These are phyloP conservation scores for Abrostola tripartita DNA, from an alignment of 2,888 invertebrate genomes.

Conservation along the genomic window DNA sequence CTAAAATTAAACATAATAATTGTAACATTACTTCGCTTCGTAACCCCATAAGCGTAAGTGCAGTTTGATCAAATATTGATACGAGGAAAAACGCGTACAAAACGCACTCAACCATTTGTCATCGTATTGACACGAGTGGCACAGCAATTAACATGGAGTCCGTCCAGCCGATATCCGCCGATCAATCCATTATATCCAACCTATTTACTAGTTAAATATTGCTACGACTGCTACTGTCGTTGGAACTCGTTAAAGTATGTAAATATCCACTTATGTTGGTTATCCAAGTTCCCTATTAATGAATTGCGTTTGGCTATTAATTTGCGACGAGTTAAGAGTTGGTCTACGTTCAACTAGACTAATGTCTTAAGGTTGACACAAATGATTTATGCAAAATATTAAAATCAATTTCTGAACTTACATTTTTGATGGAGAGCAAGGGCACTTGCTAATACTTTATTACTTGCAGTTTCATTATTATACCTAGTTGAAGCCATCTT, in stretches of 20 bases:
- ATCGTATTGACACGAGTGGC: constrained; percentile 49
- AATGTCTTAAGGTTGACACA: too few species aligned
- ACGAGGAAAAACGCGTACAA: constrained; percentile 25
- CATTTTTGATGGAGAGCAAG: too few species aligned
- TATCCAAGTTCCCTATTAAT: not conserved
- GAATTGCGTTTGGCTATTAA: not conserved
- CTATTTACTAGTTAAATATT: constrained; percentile 32
- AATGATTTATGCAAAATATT: too few species aligned
- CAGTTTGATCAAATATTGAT: constrained; percentile 44
- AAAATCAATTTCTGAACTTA: too few species aligned
- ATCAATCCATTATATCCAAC: constrained; percentile 54
- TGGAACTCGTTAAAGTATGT: not conserved
- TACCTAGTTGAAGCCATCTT: too few species aligned
- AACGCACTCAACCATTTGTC: constrained; percentile 53
- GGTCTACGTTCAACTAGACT: too few species aligned
- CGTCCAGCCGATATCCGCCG: constrained; percentile 55
- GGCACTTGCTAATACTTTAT: too few species aligned
- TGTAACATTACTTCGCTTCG: not conserved
- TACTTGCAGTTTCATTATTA: too few species aligned
- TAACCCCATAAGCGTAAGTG: constrained; percentile 28
- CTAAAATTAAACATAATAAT: not conserved
- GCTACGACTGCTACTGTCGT: constrained; percentile 6
- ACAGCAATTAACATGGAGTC: constrained; percentile 61
- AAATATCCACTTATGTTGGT: constrained; percentile 10
- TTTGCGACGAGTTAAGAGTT: not conserved